Evolutionary conservation across 2,797 vertebrate genomes (phyloP).

Genomic region (Coregonus sp.): DNA sequence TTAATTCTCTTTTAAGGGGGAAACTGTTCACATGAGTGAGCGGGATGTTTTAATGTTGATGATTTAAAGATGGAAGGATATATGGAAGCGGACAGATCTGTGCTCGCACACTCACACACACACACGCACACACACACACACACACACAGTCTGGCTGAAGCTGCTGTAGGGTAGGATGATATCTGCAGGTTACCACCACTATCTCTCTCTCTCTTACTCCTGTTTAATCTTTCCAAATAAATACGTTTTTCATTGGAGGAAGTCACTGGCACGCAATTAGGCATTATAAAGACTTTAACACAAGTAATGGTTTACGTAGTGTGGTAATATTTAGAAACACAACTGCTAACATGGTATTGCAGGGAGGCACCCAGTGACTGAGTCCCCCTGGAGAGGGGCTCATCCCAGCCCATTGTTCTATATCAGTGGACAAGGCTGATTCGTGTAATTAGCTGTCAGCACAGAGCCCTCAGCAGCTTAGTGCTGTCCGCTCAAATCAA

Average conservation of each 20-base stretch:
- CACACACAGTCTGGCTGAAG: slow-evolving; percentile 6
- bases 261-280: slow-evolving; percentile 59
- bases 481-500: slow-evolving; percentile 94
- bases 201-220: background rate
- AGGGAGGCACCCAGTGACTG: slow-evolving; percentile 43
- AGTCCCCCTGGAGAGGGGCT: slow-evolving; percentile 43
- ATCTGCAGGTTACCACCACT: slow-evolving; percentile 19
- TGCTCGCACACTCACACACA: background rate
- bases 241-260: background rate
- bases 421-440: slow-evolving; percentile 90
- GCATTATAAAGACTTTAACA: slow-evolving; percentile 61
- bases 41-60: slow-evolving; percentile 69
- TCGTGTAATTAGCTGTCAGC: slow-evolving; percentile 99
- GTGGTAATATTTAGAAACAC: slow-evolving; percentile 49
- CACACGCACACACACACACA: no score
- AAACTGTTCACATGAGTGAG: slow-evolving; percentile 72
- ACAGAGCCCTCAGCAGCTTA: slow-evolving; percentile 92
- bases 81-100: slow-evolving; percentile 60
- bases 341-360: slow-evolving; percentile 56
- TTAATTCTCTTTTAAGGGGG: slow-evolving; percentile 79
- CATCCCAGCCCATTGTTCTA: slow-evolving; percentile 89
- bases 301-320: slow-evolving; percentile 66
- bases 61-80: slow-evolving; percentile 68
- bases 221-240: no score
- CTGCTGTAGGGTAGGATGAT: background rate